Percentiles rank a stretch among this genome's conserved stretches.
phyloP scores from a whole-genome alignment of 2,113 vertebrate species.

The Syngnathus scovelli region DNA sequence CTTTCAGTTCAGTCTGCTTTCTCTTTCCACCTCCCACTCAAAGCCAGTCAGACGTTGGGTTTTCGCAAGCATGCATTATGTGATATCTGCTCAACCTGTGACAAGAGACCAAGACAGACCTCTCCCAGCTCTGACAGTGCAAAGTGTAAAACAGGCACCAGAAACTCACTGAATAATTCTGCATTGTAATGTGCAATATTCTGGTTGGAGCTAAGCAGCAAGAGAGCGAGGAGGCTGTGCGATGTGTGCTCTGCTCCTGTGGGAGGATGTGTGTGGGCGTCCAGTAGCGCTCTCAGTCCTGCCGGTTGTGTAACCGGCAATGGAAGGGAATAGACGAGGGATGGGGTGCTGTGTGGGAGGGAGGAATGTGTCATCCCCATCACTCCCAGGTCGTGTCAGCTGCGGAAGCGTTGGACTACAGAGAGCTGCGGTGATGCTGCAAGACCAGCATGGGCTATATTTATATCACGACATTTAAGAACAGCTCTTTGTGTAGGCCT shows the following conservation, averaged over 20 bases:
- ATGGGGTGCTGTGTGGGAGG: conserved; percentile 65
- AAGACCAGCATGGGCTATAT: conserved; percentile 54
- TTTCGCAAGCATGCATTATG: conserved; percentile 28
- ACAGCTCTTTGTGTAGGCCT: conserved; percentile 31
- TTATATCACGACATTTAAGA: conserved; percentile 48
- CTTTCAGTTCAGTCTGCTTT: conserved; percentile 20
- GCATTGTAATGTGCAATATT: conserved; percentile 24
- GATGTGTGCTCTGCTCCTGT: conserved; percentile 53
- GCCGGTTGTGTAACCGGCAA: conserved; percentile 68
- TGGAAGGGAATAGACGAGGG: conserved; percentile 68
- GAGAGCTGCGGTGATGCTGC: conserved; percentile 50
- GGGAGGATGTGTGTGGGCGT: conserved; percentile 70
- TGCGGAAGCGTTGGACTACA: conserved; percentile 68
- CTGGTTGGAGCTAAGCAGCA: conserved; percentile 23
- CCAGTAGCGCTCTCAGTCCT: conserved; percentile 57
- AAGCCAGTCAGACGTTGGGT: conserved; percentile 28
- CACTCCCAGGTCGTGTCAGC: conserved; percentile 65
- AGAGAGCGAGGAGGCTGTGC: conserved; percentile 37
- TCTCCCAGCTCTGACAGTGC: conserved; percentile 28
- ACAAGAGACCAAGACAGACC: conserved; percentile 49
- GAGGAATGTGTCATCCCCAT: conserved; percentile 72
- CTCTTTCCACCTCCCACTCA: conserved; percentile 27
- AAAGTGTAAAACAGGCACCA: conserved; percentile 44
- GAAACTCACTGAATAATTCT: conserved; percentile 37
- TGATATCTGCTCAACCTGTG: conserved; percentile 29